A percentile compares a stretch with the other conserved stretches of the same genome.
phyloP scores from a whole-genome alignment of 1,140 invertebrate species.

The Tetraneura akinire region DNA sequence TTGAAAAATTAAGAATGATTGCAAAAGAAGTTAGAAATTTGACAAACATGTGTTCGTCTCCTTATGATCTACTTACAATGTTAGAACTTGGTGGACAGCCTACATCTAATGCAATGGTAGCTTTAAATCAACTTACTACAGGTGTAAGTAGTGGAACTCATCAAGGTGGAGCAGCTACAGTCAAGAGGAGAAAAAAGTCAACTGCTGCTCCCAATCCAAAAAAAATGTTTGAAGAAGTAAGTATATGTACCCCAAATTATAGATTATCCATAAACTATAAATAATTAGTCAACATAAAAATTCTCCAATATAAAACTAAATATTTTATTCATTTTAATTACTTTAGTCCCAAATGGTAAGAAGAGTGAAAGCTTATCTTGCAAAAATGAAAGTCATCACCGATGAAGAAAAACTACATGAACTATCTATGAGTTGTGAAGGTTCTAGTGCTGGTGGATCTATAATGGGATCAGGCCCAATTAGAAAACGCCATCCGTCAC shows the following conservation, averaged over 20 bases:
- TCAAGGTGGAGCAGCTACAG: constrained; percentile 73
- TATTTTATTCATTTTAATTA: constrained; percentile 23
- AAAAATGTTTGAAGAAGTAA: constrained; percentile 95
- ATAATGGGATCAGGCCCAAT: constrained; percentile 61
- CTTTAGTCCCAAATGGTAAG: constrained; percentile 89
- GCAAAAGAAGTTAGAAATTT: constrained; percentile 93
- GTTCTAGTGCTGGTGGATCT: constrained; percentile 66
- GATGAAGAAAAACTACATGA: constrained; percentile 89
- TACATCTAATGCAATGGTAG: constrained; percentile 83
- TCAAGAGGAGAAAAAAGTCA: constrained; percentile 88
- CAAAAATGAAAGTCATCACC: constrained; percentile 86
- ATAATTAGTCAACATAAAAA: too few relatives aligned
- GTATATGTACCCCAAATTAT: constrained; percentile 40
- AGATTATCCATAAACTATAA: not conserved
- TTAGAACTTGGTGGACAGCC: constrained; percentile 70
- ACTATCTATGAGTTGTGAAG: constrained; percentile 88
- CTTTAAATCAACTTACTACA: constrained; percentile 83
- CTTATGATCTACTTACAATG: constrained; percentile 70
- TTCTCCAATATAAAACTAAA: not conserved
- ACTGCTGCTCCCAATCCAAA: constrained; percentile 90
- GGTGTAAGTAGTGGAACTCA: constrained; percentile 60
- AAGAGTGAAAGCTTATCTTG: constrained; percentile 92
- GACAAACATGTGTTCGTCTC: constrained; percentile 95
- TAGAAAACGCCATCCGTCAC: constrained; percentile 78
- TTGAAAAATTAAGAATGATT: constrained; percentile 98